A percentile compares a stretch with the other conserved stretches of the same genome.
phyloP scores from a whole-genome alignment of 2,888 invertebrate species.

The Melinaea menophilus region DNA sequence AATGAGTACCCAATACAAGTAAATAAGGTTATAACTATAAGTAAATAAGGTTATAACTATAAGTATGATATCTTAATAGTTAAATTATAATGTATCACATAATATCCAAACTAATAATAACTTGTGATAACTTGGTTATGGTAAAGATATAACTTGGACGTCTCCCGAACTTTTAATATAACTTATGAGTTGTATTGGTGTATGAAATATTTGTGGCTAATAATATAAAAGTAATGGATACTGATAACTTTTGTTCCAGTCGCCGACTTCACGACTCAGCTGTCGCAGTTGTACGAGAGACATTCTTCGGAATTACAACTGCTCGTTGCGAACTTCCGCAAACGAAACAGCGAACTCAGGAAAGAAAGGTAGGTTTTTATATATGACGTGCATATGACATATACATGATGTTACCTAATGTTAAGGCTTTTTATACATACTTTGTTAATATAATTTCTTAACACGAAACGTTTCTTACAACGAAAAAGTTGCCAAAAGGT shows the following conservation, averaged over 20 bases:
- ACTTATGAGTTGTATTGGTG: too few relatives aligned
- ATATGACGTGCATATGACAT: neutral
- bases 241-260: slow-evolving; percentile 79
- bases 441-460: too few relatives aligned
- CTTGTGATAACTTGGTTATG: too few relatives aligned
- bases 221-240: slow-evolving; percentile 9
- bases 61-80: too few relatives aligned
- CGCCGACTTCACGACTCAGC: slow-evolving; percentile 93
- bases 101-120: too few relatives aligned
- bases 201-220: neutral
- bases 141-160: too few relatives aligned
- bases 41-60: too few relatives aligned
- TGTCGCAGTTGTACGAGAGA: slow-evolving; percentile 92
- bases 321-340: slow-evolving; percentile 90
- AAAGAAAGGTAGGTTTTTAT: slow-evolving; percentile 84
- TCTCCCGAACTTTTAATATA: neutral
- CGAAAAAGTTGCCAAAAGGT: neutral
- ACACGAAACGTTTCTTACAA: too few relatives aligned
- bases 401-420: neutral
- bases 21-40: too few relatives aligned
- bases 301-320: slow-evolving; percentile 92
- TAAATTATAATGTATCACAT: too few relatives aligned
- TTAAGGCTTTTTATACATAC: neutral
- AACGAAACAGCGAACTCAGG: slow-evolving; percentile 89
- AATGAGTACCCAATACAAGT: too few relatives aligned